Base-by-base conservation (phyloP, 1,140 invertebrate species). In the Drosophila eugracilis region DNA sequence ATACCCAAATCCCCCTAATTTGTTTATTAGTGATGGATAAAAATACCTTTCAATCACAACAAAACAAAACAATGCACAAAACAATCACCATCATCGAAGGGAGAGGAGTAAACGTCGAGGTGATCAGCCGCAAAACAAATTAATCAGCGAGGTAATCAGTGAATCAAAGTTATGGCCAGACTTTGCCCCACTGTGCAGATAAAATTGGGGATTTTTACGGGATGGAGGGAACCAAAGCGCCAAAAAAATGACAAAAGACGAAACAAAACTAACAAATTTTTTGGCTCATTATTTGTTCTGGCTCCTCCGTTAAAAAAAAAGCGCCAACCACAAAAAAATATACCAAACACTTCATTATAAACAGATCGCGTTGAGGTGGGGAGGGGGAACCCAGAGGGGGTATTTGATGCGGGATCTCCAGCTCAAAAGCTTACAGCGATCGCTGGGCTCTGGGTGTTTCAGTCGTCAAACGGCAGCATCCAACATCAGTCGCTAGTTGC, bases 391-490 rank as follows among this genome's bases (percentile, higher is more conserved):
- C 21, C 6, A 19, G 14, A 4, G 32, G 67, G 41, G 36, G 26
- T n/a, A 49, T 26, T 12, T 12, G 3, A 52, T 30, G 21, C 50
- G 70, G 45, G 58, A 65, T 74, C 48, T 34, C 39, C 36, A 54
- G 55, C 58, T 63, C 63, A 53, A 37, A 60, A 86, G 83, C 81
- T 86, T 86, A 81, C 77, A 88, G 77, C 74, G 70, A 88, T 88
- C 81, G 47, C 30, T 49, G 54, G 67, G 24, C 14, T 26, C 28
- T 26, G 58, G 58, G 60, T 5, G 62, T 65, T 50, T 85, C 77
- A 86, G 81, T 86, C 81, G 73, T 66, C 50, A 67, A 86, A 78
- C 81, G 83, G 57, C 81, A 86, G 81, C 83, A 88, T 86, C 75
- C 79, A 86, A 88, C 81, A 50, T 58, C 58, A 73, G 81, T 88